These are phyloP conservation scores for Vimba vimba DNA, from an alignment of 2,113 vertebrate species.

Conservation along the genomic window DNA sequence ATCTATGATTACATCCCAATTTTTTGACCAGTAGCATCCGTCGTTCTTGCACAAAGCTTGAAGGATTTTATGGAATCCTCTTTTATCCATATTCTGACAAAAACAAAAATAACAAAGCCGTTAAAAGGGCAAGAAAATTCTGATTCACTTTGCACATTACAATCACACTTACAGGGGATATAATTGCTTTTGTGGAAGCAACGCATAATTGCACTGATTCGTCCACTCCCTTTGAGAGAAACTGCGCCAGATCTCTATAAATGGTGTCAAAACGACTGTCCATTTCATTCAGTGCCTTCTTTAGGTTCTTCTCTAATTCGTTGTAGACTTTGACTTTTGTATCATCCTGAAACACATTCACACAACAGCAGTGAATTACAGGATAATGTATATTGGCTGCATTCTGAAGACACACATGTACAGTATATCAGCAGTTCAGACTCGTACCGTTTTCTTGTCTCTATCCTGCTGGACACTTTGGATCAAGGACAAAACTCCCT, in stretches of 20 bases:
- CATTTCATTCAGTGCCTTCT: background rate
- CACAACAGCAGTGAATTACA: background rate
- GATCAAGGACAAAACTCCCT: background rate
- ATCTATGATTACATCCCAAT: background rate
- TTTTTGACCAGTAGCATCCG: background rate
- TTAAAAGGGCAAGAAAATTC: background rate
- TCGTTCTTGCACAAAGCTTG: background rate
- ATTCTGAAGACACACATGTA: background rate
- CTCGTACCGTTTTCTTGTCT: background rate
- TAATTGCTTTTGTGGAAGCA: background rate
- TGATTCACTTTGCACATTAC: background rate
- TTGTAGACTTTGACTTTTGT: background rate
- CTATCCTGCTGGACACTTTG: background rate
- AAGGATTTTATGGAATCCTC: slow-evolving; percentile 1
- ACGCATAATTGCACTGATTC: background rate
- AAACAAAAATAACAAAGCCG: background rate
- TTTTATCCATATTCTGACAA: background rate
- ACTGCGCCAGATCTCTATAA: background rate
- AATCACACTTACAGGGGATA: background rate
- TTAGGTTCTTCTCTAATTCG: background rate
- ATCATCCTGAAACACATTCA: background rate
- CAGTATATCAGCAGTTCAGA: background rate
- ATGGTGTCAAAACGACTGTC: background rate
- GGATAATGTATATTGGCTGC: background rate
- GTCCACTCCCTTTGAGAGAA: background rate